Evolutionary conservation across 2,797 vertebrate species (phyloP), one percentile per base, ranked within the genome.

Genomic region (Spondyliosoma cantharus): DNA sequence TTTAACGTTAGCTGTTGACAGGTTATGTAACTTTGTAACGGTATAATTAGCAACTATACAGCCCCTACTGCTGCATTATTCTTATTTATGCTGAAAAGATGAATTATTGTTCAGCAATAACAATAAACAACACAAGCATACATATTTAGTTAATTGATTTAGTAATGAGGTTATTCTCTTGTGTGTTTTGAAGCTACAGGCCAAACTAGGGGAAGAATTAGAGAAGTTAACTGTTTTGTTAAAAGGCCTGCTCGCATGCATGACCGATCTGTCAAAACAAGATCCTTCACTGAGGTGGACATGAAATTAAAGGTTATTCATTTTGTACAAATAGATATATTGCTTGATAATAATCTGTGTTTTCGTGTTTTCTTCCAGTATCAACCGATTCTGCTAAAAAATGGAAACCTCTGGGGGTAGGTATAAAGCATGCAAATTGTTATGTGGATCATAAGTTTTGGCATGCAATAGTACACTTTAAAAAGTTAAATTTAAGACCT

Each of bases 391-490:
- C 83, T 73, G 71, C 85, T n/a, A 9, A 76, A 65, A 91, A 89
- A 95, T 96, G 95, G 93, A 76, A 54, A 80, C 20, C 81, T 82
- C 42, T 89, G 90, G 49, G 87, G 95, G 95, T 96, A 86, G 75
- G 90, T 87, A 42, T 43, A 3, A 80, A 81, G 49, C 42, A 5
- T 15, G 7, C 8, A 70, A 46, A 22, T 12, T n/a, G 3, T 43
- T 25, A 17, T 13, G 14, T 45, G 16, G 2, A 54, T 59, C 14
- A 24, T 24, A 46, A 9, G 17, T 22, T 7, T 60, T 20, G 6
- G 32, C 19, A 56, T 58, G 45, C n/a, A 48, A 22, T 32, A 27
- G 3, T 15, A 37, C 8, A 19, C 61, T 53, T 13, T 4, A 19
- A 20, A 49, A 27, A 14, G 14, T 63, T 14, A 22, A 2, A 20